A percentile compares a stretch with the other conserved stretches of the same genome.
These are phyloP conservation scores for Anarhynchus alexandrinus DNA, from an alignment of 2,113 vertebrate genomes.

Conservation along the genomic window DNA sequence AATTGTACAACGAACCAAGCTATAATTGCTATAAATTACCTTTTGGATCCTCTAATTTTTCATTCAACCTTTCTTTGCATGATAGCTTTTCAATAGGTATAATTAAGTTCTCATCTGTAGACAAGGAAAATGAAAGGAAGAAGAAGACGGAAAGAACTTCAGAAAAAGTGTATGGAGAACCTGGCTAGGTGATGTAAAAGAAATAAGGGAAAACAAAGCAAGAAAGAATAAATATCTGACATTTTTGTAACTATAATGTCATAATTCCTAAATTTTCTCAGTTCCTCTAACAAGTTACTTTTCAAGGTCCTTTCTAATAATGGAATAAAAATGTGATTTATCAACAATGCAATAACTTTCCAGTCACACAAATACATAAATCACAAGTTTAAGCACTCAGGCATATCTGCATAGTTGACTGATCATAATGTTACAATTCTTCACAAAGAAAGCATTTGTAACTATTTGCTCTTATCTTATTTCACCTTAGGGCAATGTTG, in stretches of 20 bases:
- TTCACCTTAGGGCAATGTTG: neutral
- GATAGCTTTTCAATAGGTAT: slow-evolving; percentile 80
- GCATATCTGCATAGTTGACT: neutral
- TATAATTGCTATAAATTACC: slow-evolving; percentile 70
- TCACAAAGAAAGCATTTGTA: neutral
- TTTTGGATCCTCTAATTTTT: slow-evolving; percentile 84
- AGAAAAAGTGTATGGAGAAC: neutral
- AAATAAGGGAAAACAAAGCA: neutral
- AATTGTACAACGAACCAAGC: neutral
- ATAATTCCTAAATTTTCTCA: neutral
- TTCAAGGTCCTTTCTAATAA: neutral
- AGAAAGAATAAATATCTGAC: neutral
- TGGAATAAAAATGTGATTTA: neutral
- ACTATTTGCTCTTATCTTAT: neutral
- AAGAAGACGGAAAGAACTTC: slow-evolving; percentile 41
- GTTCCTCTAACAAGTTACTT: neutral
- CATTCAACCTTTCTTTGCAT: slow-evolving; percentile 80
- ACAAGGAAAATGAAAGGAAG: slow-evolving; percentile 43
- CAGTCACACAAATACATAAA: neutral
- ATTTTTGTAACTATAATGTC: neutral
- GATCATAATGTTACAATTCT: neutral
- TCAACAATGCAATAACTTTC: neutral
- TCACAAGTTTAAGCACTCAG: neutral
- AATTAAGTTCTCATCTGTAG: slow-evolving; percentile 81
- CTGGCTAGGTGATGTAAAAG: neutral